Base-by-base conservation (phyloP, 2,113 vertebrate species). In the Boulengeromyrus knoepffleri region DNA sequence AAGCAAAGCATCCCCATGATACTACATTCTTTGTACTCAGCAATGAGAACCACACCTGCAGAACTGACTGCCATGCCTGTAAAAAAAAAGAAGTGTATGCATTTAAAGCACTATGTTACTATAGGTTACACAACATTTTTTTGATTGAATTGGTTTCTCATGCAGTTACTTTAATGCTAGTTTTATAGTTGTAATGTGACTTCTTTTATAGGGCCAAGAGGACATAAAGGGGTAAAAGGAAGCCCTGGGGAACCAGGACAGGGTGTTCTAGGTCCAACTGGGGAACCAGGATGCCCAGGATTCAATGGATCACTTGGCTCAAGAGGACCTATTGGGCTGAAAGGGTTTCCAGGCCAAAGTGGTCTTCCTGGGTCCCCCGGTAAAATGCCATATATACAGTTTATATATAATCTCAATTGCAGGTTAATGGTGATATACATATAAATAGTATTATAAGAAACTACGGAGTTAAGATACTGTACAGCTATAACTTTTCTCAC, bases 191-290 rank as follows among this genome's bases (percentile, higher is more conserved):
- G 13, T 80, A 80, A 80, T 36, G 36, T 80, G n/a, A 17, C 13
- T 80, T 80, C 74, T 80, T 80, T 80, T 80, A 47, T 47, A 85
- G 83, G 83, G 83, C 45, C 83, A 85, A 85, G 83, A 85, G 83
- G 91, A 19, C 15, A 15, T 17, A 62, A 70, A 70, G 89, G 89
- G 5, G 1, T 13, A 13, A 27, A 27, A 42, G 89, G 89, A 46
- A 8, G 39, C 53, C 15, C 47, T 47, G 89, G 91, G 36, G 80
- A 88, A 27, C 84, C 53, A 86, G 89, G 89, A 66, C 3, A 50
- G 45, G 89, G 89, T 15, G 13, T 70, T 85, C 12, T 39, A 39
- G 89, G 89, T 84, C 24, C 27, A 56, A 6, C 0, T 15, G 89
- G 89, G 10, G 24, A 12, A 42, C 21, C 50, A 42, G 88, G 88